Percentiles rank a stretch among this genome's conserved stretches.
Evolutionary conservation across 2,113 vertebrate genomes (phyloP).

Genomic region (Corythornis madagascariensis): DNA sequence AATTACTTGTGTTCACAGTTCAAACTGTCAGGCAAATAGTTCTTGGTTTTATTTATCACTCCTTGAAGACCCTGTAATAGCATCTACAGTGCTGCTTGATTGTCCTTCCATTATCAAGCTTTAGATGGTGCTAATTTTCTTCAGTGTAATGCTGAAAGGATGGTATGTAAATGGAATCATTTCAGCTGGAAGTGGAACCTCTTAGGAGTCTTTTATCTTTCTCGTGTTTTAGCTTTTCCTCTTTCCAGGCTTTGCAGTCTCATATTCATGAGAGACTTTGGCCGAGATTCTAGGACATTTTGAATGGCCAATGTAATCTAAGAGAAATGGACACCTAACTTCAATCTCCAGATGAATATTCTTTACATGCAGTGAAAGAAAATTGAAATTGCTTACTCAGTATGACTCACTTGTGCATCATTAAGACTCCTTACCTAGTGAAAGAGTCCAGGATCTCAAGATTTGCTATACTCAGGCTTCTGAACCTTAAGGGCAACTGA

Average conservation of each 20-base stretch:
- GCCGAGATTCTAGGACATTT: neutral
- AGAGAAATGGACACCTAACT: neutral
- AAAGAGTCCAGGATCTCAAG: neutral
- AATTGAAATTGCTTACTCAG: neutral
- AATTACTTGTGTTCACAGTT: slow-evolving; percentile 41
- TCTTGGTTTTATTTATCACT: slow-evolving; percentile 54
- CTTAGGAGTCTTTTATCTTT: neutral
- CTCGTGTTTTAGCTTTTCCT: neutral
- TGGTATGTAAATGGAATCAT: slow-evolving; percentile 2
- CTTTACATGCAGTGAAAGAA: neutral
- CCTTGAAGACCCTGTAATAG: slow-evolving; percentile 52
- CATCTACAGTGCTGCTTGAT: neutral
- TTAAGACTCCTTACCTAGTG: neutral
- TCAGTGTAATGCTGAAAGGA: slow-evolving; percentile 39
- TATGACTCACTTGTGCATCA: neutral
- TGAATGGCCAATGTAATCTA: neutral
- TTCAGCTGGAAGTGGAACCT: neutral
- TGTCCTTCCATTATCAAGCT: slow-evolving; percentile 48
- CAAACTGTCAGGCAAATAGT: slow-evolving; percentile 35
- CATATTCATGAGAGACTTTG: neutral
- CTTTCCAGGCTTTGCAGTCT: neutral
- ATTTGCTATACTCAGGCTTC: neutral
- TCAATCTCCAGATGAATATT: neutral
- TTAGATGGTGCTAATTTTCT: slow-evolving; percentile 61
- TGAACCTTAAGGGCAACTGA: neutral